These are phyloP conservation scores for Dastarcus helophoroides DNA, from an alignment of 2,888 invertebrate genomes.

Conservation along the genomic window DNA sequence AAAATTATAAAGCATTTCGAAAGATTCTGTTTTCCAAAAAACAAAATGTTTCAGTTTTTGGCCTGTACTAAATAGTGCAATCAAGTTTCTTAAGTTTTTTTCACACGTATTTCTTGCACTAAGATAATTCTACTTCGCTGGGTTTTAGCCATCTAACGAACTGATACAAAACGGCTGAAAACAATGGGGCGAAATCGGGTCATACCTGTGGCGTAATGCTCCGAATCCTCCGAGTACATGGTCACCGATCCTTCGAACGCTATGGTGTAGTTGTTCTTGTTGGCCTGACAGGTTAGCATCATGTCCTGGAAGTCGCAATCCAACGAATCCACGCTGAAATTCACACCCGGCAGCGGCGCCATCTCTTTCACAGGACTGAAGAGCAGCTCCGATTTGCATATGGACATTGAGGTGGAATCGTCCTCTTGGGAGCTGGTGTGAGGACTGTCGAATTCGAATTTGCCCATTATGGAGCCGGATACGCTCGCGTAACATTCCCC, in stretches of 20 bases:
- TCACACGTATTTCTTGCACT: too few relatives aligned
- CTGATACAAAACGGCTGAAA: too few relatives aligned
- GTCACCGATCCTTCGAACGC: conserved; percentile 84
- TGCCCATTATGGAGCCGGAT: conserved; percentile 69
- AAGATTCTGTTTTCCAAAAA: too few relatives aligned
- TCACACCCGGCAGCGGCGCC: conserved; percentile 52
- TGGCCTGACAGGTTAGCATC: conserved; percentile 81
- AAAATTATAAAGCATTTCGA: too few relatives aligned
- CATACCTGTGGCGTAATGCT: conserved; percentile 45
- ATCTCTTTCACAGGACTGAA: conserved; percentile 86
- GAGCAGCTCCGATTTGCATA: conserved; percentile 82
- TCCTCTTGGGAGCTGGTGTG: conserved; percentile 66
- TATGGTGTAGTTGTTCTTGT: conserved; percentile 91
- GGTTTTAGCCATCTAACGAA: too few relatives aligned
- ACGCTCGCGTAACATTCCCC: conserved; percentile 78
- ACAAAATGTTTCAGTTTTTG: too few relatives aligned
- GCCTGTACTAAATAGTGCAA: too few relatives aligned
- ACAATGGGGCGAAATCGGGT: too few relatives aligned
- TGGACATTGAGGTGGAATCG: conserved; percentile 73
- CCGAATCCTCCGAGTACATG: conserved; percentile 76
- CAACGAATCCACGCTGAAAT: conserved; percentile 82
- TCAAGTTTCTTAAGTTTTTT: too few relatives aligned
- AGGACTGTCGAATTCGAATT: conserved; percentile 66
- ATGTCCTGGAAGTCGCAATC: conserved; percentile 81
- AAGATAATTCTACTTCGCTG: too few relatives aligned